A percentile compares a stretch with the other conserved stretches of the same genome.
These are phyloP conservation scores for Agapornis roseicollis DNA, from an alignment of 2,113 vertebrate species.

Conservation along the genomic window DNA sequence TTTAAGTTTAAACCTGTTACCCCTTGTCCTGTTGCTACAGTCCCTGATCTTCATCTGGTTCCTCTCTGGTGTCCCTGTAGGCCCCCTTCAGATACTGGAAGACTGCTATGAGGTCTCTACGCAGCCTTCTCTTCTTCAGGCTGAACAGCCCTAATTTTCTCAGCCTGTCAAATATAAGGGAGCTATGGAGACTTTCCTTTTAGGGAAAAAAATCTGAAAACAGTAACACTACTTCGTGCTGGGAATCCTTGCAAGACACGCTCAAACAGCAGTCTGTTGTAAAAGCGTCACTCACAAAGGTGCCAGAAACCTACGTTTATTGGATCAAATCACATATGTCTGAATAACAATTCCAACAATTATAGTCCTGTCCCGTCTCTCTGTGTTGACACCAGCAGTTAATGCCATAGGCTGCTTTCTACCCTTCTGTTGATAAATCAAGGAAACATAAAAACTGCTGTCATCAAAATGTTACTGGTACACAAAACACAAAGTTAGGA, in stretches of 20 bases:
- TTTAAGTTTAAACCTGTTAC: not conserved
- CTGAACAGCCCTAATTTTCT: not conserved
- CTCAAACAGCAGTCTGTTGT: not conserved
- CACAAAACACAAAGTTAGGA: not conserved
- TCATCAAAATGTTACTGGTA: not conserved
- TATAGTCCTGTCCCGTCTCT: not conserved
- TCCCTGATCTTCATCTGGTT: not conserved
- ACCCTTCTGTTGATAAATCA: not conserved
- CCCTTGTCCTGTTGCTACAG: not conserved
- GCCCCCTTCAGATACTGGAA: not conserved
- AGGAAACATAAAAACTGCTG: not conserved
- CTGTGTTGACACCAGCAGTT: slow-evolving; percentile 1
- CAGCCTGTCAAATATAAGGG: not conserved
- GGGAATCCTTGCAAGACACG: not conserved
- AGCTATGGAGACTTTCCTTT: not conserved
- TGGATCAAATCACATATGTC: not conserved
- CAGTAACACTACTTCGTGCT: not conserved
- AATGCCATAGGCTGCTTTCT: not conserved
- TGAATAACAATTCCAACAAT: slow-evolving; percentile 23
- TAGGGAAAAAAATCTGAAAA: not conserved
- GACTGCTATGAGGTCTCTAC: not conserved
- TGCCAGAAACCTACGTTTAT: slow-evolving; percentile 6
- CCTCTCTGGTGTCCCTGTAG: not conserved
- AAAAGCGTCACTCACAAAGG: not conserved
- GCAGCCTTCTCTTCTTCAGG: not conserved